Base-by-base conservation (phyloP, 2,113 vertebrate species). In the Albula goreensis region DNA sequence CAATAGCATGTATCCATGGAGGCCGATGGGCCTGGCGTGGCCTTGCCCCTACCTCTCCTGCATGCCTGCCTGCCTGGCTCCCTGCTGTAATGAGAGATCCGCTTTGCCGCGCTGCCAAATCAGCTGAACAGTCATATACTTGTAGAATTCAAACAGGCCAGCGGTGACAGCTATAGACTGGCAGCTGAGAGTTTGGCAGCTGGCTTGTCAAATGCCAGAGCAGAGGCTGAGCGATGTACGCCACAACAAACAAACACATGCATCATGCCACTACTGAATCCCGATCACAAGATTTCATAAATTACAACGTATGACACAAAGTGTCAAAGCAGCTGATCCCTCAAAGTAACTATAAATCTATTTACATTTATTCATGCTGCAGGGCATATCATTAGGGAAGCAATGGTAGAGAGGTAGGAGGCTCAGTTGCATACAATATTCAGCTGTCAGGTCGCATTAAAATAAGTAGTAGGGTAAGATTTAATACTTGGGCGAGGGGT, bases 121-220 rank as follows among this genome's bases (percentile, higher is more conserved):
- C 19, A 4, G 11, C 51, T 50, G 50, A 50, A 53, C 50, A 52
- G 51, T 10, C 80, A 53, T 25, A 53, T 4, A 52, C 31, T 1
- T 81, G 80, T 15, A 50, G 13, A 81, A 81, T 53, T 81, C 49
- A 81, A 81, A 81, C 50, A 53, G 22, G 50, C 12, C 80, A 52
- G 22, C 8, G 3, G 49, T 51, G 80, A 81, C 51, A 4, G 50
- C 22, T 10, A 52, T 50, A 19, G 80, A 81, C 12, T 52, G 49
- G 78, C 17, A 12, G 50, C 41, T 25, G 50, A 3, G 4, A 31
- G 2, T 11, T 78, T 7, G 41, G 49, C 78, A 48, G 48, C 19
- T 4, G 0, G 50, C 17, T 50, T 50, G 49, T 50, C 49, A 81
- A 25, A 12, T 31, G 13, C 12, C 10, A 12, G 78, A n/a, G 5